phyloP scores from a whole-genome alignment of 1,140 invertebrate species.

The Trinorchestia longiramus region DNA sequence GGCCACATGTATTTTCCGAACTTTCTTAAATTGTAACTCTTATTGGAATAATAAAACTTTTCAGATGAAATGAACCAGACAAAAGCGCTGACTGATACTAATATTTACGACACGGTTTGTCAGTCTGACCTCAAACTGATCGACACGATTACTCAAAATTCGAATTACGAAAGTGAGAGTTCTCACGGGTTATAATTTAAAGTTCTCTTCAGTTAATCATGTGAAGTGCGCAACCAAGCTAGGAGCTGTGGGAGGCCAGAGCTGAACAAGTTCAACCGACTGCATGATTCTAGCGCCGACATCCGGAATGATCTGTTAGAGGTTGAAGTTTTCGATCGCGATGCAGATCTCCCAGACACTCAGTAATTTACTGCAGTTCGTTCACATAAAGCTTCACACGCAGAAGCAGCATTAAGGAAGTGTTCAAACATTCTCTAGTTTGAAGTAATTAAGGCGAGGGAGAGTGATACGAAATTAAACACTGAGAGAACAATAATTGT shows the following conservation, averaged over 20 bases:
- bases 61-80: neutral
- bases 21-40: neutral
- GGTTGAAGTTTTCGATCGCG: slow-evolving; percentile 19
- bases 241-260: neutral
- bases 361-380: slow-evolving; percentile 9
- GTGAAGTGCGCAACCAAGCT: neutral
- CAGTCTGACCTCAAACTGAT: neutral
- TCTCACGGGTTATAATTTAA: neutral
- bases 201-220: neutral
- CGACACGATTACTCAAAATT: neutral
- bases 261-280: neutral
- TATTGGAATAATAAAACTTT: neutral
- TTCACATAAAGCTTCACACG: slow-evolving; percentile 35
- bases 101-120: neutral
- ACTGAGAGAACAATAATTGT: neutral
- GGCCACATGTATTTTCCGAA: too few species aligned
- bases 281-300: neutral
- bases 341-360: slow-evolving; percentile 16
- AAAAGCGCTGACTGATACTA: too few species aligned
- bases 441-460: slow-evolving; percentile 16
- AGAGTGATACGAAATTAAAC: slow-evolving; percentile 14
- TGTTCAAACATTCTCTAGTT: neutral
- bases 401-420: slow-evolving; percentile 21
- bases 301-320: slow-evolving; percentile 33
- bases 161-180: neutral